Conservation (phyloP, 2,797 vertebrate genomes). For the Syngnathus rostellatus region DNA sequence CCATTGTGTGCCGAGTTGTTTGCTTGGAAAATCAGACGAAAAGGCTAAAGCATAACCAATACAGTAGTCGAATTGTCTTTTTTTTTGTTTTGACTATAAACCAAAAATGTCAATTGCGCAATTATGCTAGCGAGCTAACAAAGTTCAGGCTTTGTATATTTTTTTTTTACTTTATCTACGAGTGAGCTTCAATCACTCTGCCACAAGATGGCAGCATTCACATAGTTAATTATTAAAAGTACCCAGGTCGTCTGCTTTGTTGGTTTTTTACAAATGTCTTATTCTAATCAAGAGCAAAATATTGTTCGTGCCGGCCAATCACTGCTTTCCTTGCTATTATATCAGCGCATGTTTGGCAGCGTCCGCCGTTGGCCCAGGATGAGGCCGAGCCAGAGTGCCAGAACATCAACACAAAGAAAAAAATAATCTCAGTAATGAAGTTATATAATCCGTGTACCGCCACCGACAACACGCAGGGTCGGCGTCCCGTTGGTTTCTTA, state of each 20-base stretch:
- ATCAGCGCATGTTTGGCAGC: conserved; percentile 40
- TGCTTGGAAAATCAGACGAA: not conserved
- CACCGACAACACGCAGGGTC: conserved; percentile 17
- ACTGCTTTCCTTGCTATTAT: conserved; percentile 28
- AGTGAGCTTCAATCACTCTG: not conserved
- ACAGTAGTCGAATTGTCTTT: no score
- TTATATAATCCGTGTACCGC: conserved; percentile 51
- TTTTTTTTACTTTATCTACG: not conserved
- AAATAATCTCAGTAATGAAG: conserved; percentile 50
- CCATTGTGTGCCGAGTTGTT: not conserved
- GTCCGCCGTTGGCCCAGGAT: conserved; percentile 22
- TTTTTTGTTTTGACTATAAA: not conserved
- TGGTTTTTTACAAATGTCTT: no score
- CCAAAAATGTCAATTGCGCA: not conserved
- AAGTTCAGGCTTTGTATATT: no score
- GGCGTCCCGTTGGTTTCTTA: conserved; percentile 39
- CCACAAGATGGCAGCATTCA: not conserved
- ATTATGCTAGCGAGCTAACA: no score
- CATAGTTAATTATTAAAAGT: no score
- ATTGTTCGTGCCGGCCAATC: conserved; percentile 9
- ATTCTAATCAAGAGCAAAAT: no score
- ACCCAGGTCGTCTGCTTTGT: no score
- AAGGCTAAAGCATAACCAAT: not conserved
- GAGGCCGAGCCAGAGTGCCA: conserved; percentile 38
- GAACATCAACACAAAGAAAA: conserved; percentile 33